Evolutionary conservation across 1,140 invertebrate species (phyloP), one percentile per base, ranked within the genome.

Genomic region (Eufriesea mexicana): DNA sequence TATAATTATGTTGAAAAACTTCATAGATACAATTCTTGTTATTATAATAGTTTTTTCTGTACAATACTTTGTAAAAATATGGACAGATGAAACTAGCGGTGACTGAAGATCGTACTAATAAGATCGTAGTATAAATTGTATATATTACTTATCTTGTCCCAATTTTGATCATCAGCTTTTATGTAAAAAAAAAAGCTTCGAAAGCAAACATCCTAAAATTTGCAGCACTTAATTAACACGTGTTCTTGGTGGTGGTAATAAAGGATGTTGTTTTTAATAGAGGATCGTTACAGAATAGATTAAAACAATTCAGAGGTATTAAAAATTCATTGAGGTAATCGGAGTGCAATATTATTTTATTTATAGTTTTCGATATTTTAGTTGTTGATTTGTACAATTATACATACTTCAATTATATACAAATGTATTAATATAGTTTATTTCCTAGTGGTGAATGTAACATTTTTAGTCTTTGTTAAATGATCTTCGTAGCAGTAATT

Each of bases 31-130:
- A 25, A 72, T 93, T 70, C 90, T 94, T 66, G 89, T 94, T 74
- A 91, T 94, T 67, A 77, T 92, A 61, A 86, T 93, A 25, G 92
- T 94, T 51, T 92, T 93, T 55, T 91, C 91, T 67, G 89, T 91
- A 80, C 93, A 94, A 90, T 94, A 91, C 83, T 85, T 94, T 64
- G 72, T 94, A 85, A 93, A 90, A 75, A 77, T 91, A 54, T 92
- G 92, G 91, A 91, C 73, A 55, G 82, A 84, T 28, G 82, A 86
- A 72, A 55, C 73, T 45, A 77, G 47, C 20, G 84, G 80, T 42
- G 75, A 76, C 82, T 91, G 82, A 88, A 73, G 57, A 80, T 73
- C 74, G 73, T 84, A 83, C 55, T 84, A 80, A 80, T 67, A 84
- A 66, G 20, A 61, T 82, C 51, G n/a, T 84, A 72, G 57, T 78